These are phyloP conservation scores for Elephas maximus DNA, from an alignment of 2,113 vertebrate genomes.

Conservation along the genomic window DNA sequence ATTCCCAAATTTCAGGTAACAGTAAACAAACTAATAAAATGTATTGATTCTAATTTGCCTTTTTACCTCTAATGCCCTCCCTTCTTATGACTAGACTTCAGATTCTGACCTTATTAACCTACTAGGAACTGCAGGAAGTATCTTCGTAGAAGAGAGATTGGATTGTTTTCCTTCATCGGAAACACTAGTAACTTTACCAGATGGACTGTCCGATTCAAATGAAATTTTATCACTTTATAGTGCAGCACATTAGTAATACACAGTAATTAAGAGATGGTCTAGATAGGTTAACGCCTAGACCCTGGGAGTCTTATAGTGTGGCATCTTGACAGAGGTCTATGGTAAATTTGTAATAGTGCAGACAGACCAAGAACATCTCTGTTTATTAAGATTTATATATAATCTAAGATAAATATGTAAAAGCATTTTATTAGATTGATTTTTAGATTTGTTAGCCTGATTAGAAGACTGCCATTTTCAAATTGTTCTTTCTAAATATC, in stretches of 20 bases:
- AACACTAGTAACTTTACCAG: conserved; percentile 50
- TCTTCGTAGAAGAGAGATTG: conserved; percentile 65
- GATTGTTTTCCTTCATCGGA: conserved; percentile 64
- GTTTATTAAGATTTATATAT: background rate
- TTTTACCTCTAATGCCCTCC: background rate
- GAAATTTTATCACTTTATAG: conserved; percentile 74
- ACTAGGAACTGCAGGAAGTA: background rate
- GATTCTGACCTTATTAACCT: conserved; percentile 65
- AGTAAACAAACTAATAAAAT: conserved; percentile 35
- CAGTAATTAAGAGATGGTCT: conserved; percentile 70
- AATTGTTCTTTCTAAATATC: background rate
- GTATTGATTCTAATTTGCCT: conserved; percentile 54
- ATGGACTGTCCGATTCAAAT: conserved; percentile 77
- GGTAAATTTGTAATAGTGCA: background rate
- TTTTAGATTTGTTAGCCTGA: conserved; percentile 26
- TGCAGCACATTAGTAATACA: background rate
- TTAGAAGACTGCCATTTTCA: conserved; percentile 61
- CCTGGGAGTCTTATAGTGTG: background rate
- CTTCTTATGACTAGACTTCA: conserved; percentile 40
- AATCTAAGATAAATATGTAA: conserved; percentile 7
- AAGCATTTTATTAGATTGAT: conserved; percentile 26
- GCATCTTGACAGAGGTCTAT: background rate
- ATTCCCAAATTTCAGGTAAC: conserved; percentile 22
- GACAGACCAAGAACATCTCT: background rate
- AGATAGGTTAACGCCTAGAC: conserved; percentile 38